phyloP scores from a whole-genome alignment of 2,888 invertebrate genomes.

The Drosophila heteroneura region DNA sequence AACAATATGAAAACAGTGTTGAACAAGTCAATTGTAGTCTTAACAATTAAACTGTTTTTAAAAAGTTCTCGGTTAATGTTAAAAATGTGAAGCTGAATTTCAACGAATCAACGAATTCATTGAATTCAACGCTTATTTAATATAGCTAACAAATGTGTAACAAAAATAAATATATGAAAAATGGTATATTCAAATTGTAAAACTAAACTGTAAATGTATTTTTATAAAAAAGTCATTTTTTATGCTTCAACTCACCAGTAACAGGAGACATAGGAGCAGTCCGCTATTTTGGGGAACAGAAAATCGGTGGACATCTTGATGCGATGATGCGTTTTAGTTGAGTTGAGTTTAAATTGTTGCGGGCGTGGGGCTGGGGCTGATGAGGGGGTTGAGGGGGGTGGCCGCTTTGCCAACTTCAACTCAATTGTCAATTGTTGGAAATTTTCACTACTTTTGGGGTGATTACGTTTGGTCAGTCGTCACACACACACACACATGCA shows the following conservation, averaged over 20 bases:
- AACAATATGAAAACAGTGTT: not conserved
- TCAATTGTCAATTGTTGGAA: constrained; percentile 15
- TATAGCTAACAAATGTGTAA: not conserved
- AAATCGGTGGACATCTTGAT: constrained; percentile 84
- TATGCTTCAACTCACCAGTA: constrained; percentile 89
- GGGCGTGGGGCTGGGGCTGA: not conserved
- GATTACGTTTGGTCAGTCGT: not conserved
- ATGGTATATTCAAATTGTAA: not conserved
- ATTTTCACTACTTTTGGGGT: constrained; percentile 5
- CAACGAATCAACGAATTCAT: too few relatives aligned
- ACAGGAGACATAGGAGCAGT: constrained; percentile 94
- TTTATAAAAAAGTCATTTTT: not conserved
- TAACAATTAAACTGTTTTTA: not conserved
- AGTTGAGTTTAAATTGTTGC: constrained; percentile 10
- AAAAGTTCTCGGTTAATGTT: not conserved
- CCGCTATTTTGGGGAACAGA: constrained; percentile 90
- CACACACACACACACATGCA: constrained; percentile 4
- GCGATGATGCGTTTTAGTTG: constrained; percentile 21
- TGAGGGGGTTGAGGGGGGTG: constrained; percentile 20
- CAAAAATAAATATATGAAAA: not conserved
- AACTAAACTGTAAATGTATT: not conserved
- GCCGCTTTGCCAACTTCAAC: constrained; percentile 25
- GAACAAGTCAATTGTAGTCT: not conserved
- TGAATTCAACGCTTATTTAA: not conserved
- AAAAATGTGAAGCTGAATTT: not conserved